Conservation (phyloP, 2,113 vertebrate genomes). For the Malurus cyaneus region DNA sequence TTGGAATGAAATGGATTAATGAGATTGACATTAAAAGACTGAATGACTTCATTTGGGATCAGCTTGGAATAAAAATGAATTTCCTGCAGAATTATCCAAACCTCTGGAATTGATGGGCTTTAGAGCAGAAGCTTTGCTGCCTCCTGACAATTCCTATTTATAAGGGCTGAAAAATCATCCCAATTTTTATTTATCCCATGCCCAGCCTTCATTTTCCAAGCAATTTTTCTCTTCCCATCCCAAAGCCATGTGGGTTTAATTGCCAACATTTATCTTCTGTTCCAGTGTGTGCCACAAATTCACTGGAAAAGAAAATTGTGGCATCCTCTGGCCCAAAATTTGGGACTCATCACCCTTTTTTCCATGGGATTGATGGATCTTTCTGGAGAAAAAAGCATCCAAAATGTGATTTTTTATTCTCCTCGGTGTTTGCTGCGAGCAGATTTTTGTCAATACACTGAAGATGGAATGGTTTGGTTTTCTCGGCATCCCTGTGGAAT, state of each 20-base stretch:
- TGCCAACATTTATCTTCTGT: background rate
- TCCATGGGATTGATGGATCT: too few species aligned
- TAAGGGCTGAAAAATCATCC: background rate
- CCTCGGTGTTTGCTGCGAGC: too few species aligned
- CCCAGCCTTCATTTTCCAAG: background rate
- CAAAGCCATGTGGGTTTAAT: background rate
- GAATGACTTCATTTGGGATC: background rate
- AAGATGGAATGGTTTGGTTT: too few species aligned
- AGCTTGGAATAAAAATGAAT: background rate
- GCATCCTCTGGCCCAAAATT: too few species aligned
- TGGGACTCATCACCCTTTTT: too few species aligned
- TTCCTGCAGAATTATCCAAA: background rate
- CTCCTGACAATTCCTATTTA: background rate
- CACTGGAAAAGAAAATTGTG: too few species aligned
- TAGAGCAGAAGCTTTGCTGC: background rate
- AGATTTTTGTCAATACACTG: too few species aligned
- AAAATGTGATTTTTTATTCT: too few species aligned
- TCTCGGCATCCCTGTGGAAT: too few species aligned
- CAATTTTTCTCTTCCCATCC: background rate
- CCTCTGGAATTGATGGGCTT: background rate
- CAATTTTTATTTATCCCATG: background rate
- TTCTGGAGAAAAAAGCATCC: too few species aligned
- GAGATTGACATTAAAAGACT: background rate
- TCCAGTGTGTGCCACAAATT: fast-evolving
- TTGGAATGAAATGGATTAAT: background rate